phyloP scores from a whole-genome alignment of 2,888 invertebrate genomes.

The Drosophila peninsularis region DNA sequence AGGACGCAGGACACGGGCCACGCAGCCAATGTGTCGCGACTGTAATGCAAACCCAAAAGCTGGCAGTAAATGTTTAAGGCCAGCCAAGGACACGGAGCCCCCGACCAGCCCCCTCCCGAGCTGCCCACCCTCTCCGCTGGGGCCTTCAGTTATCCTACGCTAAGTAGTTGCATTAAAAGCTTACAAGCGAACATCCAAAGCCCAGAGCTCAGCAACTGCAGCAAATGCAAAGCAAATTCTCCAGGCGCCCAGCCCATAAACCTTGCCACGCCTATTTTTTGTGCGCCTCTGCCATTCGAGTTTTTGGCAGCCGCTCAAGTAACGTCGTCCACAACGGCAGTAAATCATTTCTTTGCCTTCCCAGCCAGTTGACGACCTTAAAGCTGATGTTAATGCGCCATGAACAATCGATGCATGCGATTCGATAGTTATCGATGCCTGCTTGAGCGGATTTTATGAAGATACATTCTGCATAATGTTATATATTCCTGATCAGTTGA shows the following conservation, averaged over 20 bases:
- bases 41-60: conserved; percentile 21
- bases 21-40: conserved; percentile 71
- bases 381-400: conserved; percentile 24
- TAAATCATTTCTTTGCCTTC: conserved; percentile 55
- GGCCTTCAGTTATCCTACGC: conserved; percentile 33
- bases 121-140: not conserved
- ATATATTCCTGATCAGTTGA: no score
- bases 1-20: conserved; percentile 14
- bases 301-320: conserved; percentile 65
- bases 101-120: not conserved
- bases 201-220: conserved; percentile 45
- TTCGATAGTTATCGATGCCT: conserved; percentile 6
- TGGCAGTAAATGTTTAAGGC: conserved; percentile 59
- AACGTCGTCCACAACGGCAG: conserved; percentile 45
- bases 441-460: no score
- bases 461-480: no score
- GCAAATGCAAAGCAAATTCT: conserved; percentile 62
- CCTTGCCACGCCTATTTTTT: conserved; percentile 6
- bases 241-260: conserved; percentile 33
- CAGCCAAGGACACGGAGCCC: conserved; percentile 68
- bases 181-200: conserved; percentile 55
- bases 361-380: conserved; percentile 27
- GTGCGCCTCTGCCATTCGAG: not conserved
- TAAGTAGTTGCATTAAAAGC: conserved; percentile 79
- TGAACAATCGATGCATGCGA: not conserved